Conservation (phyloP, 2,113 vertebrate genomes). For the Lepus timidus region DNA sequence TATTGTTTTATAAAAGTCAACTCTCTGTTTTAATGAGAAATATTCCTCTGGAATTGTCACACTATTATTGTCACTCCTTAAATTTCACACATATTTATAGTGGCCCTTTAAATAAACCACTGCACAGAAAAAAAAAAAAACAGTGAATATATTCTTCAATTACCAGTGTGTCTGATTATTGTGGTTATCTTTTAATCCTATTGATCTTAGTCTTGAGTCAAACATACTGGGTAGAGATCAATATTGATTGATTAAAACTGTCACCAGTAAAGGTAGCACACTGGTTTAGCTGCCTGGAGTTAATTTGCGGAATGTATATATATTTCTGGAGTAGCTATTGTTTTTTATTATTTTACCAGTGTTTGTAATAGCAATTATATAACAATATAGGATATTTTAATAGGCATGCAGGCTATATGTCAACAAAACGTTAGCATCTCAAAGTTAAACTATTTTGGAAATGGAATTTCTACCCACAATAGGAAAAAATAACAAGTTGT, state of each 20-base stretch:
- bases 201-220: slow-evolving; percentile 37
- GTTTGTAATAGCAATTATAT: background rate
- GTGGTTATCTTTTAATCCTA: slow-evolving; percentile 46
- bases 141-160: slow-evolving; percentile 14
- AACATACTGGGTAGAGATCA: slow-evolving; percentile 36
- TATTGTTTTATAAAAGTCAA: background rate
- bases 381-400: background rate
- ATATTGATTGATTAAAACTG: slow-evolving; percentile 59
- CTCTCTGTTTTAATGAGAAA: background rate
- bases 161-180: slow-evolving; percentile 34
- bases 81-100: background rate
- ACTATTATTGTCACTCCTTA: background rate
- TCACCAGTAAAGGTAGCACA: slow-evolving; percentile 7
- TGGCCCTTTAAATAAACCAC: slow-evolving; percentile 32
- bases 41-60: background rate
- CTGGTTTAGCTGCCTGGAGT: background rate
- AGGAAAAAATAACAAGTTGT: background rate
- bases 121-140: background rate
- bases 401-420: background rate
- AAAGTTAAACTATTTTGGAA: background rate
- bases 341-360: slow-evolving; percentile 32
- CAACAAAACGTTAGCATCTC: background rate
- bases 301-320: slow-evolving; percentile 52
- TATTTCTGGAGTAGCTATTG: background rate
- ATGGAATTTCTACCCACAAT: background rate